These are phyloP conservation scores for Himalopsyche tibetana DNA, from an alignment of 2,888 invertebrate species.

Conservation along the genomic window DNA sequence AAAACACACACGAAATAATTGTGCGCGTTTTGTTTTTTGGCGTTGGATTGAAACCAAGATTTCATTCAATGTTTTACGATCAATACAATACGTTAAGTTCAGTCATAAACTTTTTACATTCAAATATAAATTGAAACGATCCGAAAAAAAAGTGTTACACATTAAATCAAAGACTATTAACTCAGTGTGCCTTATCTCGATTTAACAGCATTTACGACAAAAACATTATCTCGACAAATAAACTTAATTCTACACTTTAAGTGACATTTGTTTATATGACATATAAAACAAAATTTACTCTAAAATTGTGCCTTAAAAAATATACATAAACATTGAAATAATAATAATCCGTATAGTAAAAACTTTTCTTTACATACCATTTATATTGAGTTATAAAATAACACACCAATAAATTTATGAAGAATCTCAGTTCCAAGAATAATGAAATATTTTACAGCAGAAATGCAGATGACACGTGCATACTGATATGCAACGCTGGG, in stretches of 20 bases:
- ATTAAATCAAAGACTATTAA: constrained; percentile 54
- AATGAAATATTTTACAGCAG: constrained; percentile 21
- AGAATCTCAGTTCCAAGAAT: background rate
- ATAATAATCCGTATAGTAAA: background rate
- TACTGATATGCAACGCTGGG: background rate
- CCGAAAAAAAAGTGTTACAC: constrained; percentile 58
- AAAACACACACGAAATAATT: background rate
- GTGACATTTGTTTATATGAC: constrained; percentile 24
- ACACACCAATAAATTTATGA: background rate
- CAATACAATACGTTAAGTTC: constrained; percentile 53
- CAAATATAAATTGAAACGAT: constrained; percentile 41
- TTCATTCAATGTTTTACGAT: constrained; percentile 44
- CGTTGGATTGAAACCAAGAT: background rate
- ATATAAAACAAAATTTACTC: background rate
- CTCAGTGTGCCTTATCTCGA: background rate
- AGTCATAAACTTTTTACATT: constrained; percentile 56
- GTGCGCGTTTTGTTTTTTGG: background rate
- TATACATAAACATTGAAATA: background rate
- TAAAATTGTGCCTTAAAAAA: background rate
- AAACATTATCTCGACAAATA: constrained; percentile 53
- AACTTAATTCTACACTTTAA: background rate
- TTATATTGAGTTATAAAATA: background rate
- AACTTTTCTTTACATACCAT: background rate
- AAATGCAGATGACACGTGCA: constrained; percentile 6
- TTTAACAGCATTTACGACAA: constrained; percentile 53